A percentile compares a stretch with the other conserved stretches of the same genome.
These are phyloP conservation scores for Drosophila yakuba DNA, from an alignment of 1,140 invertebrate species.

Conservation along the genomic window DNA sequence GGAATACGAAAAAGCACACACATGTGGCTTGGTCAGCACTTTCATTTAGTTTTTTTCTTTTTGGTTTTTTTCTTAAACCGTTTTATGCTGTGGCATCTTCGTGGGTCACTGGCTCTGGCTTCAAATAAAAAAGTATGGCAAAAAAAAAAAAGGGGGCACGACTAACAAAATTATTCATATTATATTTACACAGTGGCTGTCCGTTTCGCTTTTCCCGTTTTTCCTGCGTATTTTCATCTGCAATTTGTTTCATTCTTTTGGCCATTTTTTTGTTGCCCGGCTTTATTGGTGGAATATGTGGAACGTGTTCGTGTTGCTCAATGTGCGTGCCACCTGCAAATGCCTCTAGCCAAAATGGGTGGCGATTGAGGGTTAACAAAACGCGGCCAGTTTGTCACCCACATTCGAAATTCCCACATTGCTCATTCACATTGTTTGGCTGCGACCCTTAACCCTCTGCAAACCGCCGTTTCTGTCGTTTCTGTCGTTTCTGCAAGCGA, in stretches of 20 bases:
- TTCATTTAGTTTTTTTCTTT: constrained; percentile 7
- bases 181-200: constrained; percentile 25
- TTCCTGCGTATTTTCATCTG: constrained; percentile 15
- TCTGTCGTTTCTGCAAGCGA: not conserved
- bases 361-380: constrained; percentile 24
- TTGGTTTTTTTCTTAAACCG: not conserved
- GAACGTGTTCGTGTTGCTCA: constrained; percentile 34
- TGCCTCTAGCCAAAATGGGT: constrained; percentile 5
- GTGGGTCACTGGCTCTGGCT: constrained; percentile 14
- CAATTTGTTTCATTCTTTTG: constrained; percentile 8
- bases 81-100: constrained; percentile 31
- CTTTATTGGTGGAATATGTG: constrained; percentile 2
- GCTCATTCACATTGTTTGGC: constrained; percentile 52
- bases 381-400: constrained; percentile 48
- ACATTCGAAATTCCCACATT: constrained; percentile 35
- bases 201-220: constrained; percentile 1
- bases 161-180: constrained; percentile 46
- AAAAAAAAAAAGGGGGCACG: not conserved
- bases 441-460: constrained; percentile 5
- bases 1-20: not conserved
- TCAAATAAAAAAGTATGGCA: not conserved
- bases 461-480: not conserved
- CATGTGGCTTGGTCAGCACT: constrained; percentile 35
- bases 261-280: not conserved
- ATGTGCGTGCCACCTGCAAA: constrained; percentile 42